Conservation (phyloP, 1,140 invertebrate genomes). For the Armadillidium nasatum region DNA sequence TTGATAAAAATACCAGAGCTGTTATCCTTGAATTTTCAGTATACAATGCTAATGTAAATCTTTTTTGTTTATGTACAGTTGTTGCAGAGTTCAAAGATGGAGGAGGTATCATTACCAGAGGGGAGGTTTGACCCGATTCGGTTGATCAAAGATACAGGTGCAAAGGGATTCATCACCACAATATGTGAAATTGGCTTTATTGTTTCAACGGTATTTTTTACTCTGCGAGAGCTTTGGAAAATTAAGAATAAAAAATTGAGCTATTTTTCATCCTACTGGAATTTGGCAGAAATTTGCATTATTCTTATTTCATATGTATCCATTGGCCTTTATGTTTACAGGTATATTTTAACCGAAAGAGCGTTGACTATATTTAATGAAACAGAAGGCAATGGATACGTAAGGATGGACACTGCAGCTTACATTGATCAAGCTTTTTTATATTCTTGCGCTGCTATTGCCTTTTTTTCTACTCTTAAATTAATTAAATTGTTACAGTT, state of each 20-base stretch:
- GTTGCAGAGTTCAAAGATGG: constrained; percentile 47
- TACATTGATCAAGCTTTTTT: constrained; percentile 28
- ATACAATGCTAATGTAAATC: constrained; percentile 46
- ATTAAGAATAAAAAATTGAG: constrained; percentile 31
- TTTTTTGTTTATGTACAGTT: constrained; percentile 45
- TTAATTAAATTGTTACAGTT: constrained; percentile 42
- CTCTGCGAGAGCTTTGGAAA: constrained; percentile 33
- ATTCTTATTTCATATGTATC: constrained; percentile 28
- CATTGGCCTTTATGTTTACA: constrained; percentile 31
- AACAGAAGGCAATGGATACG: constrained; percentile 37
- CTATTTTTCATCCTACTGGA: constrained; percentile 39
- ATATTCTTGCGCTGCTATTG: constrained; percentile 28
- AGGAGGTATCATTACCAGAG: constrained; percentile 33
- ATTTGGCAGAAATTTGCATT: constrained; percentile 35
- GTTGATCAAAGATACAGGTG: constrained; percentile 14
- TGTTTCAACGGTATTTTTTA: constrained; percentile 28
- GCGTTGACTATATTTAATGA: constrained; percentile 28
- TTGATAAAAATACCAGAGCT: constrained; percentile 37
- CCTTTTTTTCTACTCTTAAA: constrained; percentile 36
- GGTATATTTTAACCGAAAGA: constrained; percentile 25
- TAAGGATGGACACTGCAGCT: constrained; percentile 35
- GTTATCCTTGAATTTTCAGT: constrained; percentile 40
- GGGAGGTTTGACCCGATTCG: constrained; percentile 39
- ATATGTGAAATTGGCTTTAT: constrained; percentile 16
- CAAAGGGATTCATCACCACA: no score